Evolutionary conservation across 2,797 vertebrate species (phyloP).

Genomic region (Rhincodon typus): DNA sequence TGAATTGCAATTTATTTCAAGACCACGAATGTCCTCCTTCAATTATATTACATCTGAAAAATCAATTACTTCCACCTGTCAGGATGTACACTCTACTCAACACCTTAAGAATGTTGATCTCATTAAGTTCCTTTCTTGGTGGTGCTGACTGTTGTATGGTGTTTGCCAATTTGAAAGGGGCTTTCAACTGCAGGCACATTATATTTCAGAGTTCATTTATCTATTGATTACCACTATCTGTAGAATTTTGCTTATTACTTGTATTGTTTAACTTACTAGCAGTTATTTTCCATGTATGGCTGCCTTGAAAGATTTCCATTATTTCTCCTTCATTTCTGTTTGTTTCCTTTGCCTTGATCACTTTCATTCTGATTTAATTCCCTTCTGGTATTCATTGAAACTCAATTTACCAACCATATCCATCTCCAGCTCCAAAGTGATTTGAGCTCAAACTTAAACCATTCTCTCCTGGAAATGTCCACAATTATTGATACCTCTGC

Average conservation of each 20-base stretch:
- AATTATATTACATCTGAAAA: neutral
- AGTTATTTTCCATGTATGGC: neutral
- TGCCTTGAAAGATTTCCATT: neutral
- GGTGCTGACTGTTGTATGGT: neutral
- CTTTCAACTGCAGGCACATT: neutral
- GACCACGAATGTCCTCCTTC: neutral
- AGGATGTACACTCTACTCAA: neutral
- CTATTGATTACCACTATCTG: slow-evolving; percentile 13
- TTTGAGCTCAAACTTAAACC: neutral
- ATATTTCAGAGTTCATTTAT: slow-evolving; percentile 12
- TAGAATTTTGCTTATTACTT: slow-evolving; percentile 7
- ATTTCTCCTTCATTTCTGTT: neutral
- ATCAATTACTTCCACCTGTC: neutral
- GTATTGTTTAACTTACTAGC: neutral
- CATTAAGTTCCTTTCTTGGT: neutral
- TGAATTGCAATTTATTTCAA: slow-evolving; percentile 23
- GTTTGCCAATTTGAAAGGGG: neutral
- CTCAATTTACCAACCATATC: neutral
- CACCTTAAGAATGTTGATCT: neutral
- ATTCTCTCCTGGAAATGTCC: neutral
- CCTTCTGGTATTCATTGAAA: neutral
- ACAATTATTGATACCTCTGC: neutral
- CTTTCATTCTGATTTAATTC: neutral
- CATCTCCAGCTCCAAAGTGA: neutral
- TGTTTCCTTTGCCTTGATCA: neutral